phyloP scores from a whole-genome alignment of 2,888 invertebrate genomes.

The Drosophila tanythrix region DNA sequence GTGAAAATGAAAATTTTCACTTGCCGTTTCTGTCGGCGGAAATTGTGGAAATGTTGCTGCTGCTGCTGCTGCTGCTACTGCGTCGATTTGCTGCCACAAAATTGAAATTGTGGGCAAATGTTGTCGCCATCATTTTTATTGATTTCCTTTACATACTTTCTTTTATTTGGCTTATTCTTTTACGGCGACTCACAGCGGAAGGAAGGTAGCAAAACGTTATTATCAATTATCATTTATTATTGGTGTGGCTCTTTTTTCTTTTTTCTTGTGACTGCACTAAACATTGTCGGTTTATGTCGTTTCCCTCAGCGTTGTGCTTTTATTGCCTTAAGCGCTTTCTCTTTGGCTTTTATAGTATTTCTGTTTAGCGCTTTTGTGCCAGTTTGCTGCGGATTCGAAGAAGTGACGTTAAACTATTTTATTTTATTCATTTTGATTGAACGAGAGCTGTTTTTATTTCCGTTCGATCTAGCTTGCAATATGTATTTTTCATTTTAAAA shows the following conservation, averaged over 20 bases:
- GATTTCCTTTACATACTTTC: slow-evolving; percentile 68
- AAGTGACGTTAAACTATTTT: slow-evolving; percentile 16
- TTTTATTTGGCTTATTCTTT: slow-evolving; percentile 44
- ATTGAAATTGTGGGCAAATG: slow-evolving; percentile 78
- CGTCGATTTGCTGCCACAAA: slow-evolving; percentile 52
- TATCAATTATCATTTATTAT: slow-evolving; percentile 80
- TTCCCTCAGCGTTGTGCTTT: slow-evolving; percentile 5
- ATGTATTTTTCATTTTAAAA: not conserved
- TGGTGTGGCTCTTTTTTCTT: slow-evolving; percentile 50
- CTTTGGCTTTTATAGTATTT: not conserved
- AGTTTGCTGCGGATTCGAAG: not conserved
- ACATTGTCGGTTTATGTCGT: slow-evolving; percentile 31
- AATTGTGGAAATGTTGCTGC: slow-evolving; percentile 70
- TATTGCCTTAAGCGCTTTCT: slow-evolving; percentile 11
- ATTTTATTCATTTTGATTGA: slow-evolving; percentile 8
- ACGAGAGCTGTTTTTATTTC: slow-evolving; percentile 11
- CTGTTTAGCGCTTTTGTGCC: not conserved
- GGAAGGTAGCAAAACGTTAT: slow-evolving; percentile 78
- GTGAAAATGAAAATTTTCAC: slow-evolving; percentile 72
- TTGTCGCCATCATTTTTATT: slow-evolving; percentile 75
- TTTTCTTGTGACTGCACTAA: slow-evolving; percentile 22
- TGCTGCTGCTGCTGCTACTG: slow-evolving; percentile 31
- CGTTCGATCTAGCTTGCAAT: not conserved
- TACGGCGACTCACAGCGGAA: slow-evolving; percentile 51
- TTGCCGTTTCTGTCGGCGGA: slow-evolving; percentile 46